phyloP scores from a whole-genome alignment of 1,140 invertebrate species.

The Brevipalpus yothersi region DNA sequence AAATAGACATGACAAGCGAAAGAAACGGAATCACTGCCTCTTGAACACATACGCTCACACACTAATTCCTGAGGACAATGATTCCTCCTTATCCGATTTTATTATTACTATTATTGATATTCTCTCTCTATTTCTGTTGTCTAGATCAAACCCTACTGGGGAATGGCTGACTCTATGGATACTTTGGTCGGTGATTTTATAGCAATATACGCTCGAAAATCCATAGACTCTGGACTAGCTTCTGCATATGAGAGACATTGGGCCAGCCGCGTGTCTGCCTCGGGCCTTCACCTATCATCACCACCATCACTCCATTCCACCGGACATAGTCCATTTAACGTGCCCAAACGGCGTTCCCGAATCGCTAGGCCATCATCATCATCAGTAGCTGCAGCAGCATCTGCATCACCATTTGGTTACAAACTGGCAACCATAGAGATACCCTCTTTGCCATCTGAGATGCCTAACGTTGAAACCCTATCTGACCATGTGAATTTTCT shows the following conservation, averaged over 20 bases:
- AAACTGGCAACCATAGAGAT: not conserved
- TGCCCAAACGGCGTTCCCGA: too few relatives aligned
- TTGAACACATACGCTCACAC: too few relatives aligned
- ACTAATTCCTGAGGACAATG: too few relatives aligned
- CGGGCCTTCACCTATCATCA: too few relatives aligned
- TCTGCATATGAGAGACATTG: not conserved
- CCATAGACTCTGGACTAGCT: not conserved
- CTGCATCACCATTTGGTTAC: not conserved
- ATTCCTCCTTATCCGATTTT: not conserved
- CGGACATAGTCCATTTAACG: too few relatives aligned
- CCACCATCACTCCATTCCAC: too few relatives aligned
- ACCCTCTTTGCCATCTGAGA: not conserved
- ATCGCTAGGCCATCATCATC: too few relatives aligned
- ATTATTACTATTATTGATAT: too few relatives aligned
- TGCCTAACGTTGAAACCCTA: not conserved
- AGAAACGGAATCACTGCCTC: too few relatives aligned
- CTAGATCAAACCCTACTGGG: not conserved
- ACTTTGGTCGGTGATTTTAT: slow-evolving; percentile 1
- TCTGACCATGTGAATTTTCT: slow-evolving; percentile 13
- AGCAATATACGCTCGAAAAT: not conserved
- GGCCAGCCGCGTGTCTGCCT: not conserved
- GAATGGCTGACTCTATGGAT: not conserved
- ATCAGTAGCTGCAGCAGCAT: too few relatives aligned
- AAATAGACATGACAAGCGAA: too few relatives aligned
- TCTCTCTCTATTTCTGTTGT: not conserved